Evolutionary conservation across 1,140 invertebrate genomes (phyloP).

Genomic region (Saccostrea cuccullata): DNA sequence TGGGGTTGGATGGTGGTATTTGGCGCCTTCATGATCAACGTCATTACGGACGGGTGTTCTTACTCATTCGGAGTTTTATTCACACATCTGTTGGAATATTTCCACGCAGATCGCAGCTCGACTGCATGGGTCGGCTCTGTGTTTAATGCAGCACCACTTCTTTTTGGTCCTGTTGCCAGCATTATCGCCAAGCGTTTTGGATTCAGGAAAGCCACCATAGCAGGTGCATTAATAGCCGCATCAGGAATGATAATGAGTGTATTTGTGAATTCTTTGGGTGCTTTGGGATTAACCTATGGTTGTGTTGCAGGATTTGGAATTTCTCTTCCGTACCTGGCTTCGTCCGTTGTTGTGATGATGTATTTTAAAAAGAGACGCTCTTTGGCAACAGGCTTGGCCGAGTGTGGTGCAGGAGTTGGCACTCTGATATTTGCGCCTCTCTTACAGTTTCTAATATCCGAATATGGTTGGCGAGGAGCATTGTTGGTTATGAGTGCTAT

Average conservation of each 20-base stretch:
- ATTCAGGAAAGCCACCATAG: conserved; percentile 88
- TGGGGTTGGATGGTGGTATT: conserved; percentile 89
- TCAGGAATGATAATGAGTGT: conserved; percentile 89
- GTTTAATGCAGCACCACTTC: conserved; percentile 73
- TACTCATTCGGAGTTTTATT: conserved; percentile 79
- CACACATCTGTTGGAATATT: conserved; percentile 88
- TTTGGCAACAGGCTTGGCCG: conserved; percentile 92
- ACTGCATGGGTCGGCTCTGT: conserved; percentile 87
- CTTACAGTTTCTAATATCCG: conserved; percentile 68
- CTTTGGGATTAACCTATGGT: conserved; percentile 91
- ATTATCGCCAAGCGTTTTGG: conserved; percentile 91
- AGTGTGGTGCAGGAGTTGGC: conserved; percentile 77
- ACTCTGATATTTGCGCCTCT: conserved; percentile 76
- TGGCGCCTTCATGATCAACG: conserved; percentile 92
- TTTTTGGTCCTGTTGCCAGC: conserved; percentile 93
- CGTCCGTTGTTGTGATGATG: conserved; percentile 84
- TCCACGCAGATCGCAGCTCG: conserved; percentile 90
- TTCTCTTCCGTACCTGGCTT: conserved; percentile 91
- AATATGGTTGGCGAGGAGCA: conserved; percentile 78
- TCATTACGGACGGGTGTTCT: conserved; percentile 91
- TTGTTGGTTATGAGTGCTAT: conserved; percentile 90
- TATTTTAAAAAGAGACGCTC: conserved; percentile 95
- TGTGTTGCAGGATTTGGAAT: conserved; percentile 91
- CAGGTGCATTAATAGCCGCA: conserved; percentile 86
- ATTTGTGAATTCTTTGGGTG: conserved; percentile 76